Evolutionary conservation across 2,888 invertebrate genomes (phyloP).

Genomic region (Tetragonisca angustula): DNA sequence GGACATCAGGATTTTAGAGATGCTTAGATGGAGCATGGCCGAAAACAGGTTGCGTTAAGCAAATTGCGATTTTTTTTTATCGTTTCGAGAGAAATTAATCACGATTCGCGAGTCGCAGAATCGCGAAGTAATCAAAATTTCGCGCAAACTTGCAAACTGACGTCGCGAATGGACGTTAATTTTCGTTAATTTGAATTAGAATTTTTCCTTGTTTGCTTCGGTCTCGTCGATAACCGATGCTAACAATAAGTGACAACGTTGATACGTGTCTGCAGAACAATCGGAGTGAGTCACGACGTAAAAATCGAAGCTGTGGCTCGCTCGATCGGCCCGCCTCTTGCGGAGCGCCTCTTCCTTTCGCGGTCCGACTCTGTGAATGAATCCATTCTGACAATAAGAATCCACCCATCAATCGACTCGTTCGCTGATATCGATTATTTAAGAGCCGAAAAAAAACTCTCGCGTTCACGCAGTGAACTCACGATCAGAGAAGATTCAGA

Average conservation of each 20-base stretch:
- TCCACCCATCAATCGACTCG: constrained; percentile 30
- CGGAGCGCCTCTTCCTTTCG: constrained; percentile 32
- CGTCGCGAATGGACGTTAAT: too few relatives aligned
- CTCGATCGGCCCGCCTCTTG: constrained; percentile 43
- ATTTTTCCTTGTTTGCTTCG: not conserved
- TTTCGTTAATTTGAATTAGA: too few relatives aligned
- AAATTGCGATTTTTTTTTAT: too few relatives aligned
- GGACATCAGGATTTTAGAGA: too few relatives aligned
- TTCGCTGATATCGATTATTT: constrained; percentile 17
- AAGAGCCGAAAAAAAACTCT: not conserved
- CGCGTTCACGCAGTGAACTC: not conserved
- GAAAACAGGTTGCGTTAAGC: too few relatives aligned
- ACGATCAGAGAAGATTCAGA: not conserved
- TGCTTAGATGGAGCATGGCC: too few relatives aligned
- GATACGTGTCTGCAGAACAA: constrained; percentile 48
- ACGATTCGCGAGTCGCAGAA: too few relatives aligned
- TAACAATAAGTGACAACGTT: constrained; percentile 51
- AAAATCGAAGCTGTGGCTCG: constrained; percentile 59
- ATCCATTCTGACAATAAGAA: constrained; percentile 34
- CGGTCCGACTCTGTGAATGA: constrained; percentile 62
- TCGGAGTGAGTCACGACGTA: constrained; percentile 42
- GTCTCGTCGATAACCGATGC: constrained; percentile 54
- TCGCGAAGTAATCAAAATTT: too few relatives aligned
- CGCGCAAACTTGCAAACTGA: too few relatives aligned
- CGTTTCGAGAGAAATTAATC: too few relatives aligned